A percentile compares a stretch with the other conserved stretches of the same genome.
Evolutionary conservation across 2,888 invertebrate species (phyloP).

Genomic region (Catocala nupta): DNA sequence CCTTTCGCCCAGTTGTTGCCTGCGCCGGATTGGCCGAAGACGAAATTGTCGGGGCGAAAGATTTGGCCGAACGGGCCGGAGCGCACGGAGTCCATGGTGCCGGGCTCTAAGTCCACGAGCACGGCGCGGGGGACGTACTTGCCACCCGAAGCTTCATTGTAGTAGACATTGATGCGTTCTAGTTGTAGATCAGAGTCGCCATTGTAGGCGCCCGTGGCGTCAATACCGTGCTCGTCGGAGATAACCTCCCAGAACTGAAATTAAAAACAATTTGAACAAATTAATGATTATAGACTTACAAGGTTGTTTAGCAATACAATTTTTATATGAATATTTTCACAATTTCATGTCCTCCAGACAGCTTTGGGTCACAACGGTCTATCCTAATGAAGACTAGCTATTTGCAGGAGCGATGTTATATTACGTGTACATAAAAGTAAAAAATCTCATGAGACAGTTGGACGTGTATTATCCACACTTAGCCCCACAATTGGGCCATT

Average conservation of each 20-base stretch:
- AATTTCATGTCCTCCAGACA: too few relatives aligned
- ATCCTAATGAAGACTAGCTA: too few relatives aligned
- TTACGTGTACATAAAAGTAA: too few relatives aligned
- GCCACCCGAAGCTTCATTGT: conserved; percentile 89
- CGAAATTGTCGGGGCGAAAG: conserved; percentile 92
- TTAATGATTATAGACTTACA: too few relatives aligned
- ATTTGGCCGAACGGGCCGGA: conserved; percentile 90
- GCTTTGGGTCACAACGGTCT: too few relatives aligned
- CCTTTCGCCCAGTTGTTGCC: conserved; percentile 89
- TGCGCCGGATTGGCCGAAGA: conserved; percentile 88
- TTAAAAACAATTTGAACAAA: too few relatives aligned
- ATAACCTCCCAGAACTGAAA: conserved; percentile 80
- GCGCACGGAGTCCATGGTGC: conserved; percentile 90
- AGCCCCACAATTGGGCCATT: too few relatives aligned
- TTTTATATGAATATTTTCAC: too few relatives aligned
- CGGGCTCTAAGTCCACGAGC: conserved; percentile 78
- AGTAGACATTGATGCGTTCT: conserved; percentile 92
- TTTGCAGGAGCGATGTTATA: too few relatives aligned
- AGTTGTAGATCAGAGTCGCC: conserved; percentile 91
- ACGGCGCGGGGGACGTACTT: conserved; percentile 79
- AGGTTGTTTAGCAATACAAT: too few relatives aligned
- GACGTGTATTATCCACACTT: too few relatives aligned
- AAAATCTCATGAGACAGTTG: too few relatives aligned
- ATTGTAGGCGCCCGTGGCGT: conserved; percentile 82
- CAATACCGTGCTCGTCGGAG: conserved; percentile 78